Base-by-base conservation (phyloP, 2,888 invertebrate genomes). In the Notodromas monacha region DNA sequence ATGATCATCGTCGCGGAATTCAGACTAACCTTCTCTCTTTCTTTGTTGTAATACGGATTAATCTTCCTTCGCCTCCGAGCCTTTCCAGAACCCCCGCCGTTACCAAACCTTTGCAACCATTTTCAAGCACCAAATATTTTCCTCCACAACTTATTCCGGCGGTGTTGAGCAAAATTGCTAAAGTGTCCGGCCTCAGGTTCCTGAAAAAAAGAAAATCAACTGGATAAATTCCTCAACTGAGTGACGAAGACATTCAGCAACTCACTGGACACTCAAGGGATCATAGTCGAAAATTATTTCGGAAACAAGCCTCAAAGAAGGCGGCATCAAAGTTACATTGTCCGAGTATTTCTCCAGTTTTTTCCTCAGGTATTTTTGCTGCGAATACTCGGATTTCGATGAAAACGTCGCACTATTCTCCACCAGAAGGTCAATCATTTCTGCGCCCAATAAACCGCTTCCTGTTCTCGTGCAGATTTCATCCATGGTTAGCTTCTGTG, bases 261-360 rank as follows among this genome's bases (percentile, higher is more conserved):
- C 42, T 40, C 40, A 51, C 52, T 46, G 44, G 30, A 50, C 49
- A 38, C 46, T 53, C 8, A 40, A 37, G 1, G 72, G 62, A 43
- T 74, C 72, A 43, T 69, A 64, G 31, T 62, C 60, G 44, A 69
- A 74, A 49, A 73, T 73, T 42, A 81, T 68, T 40, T 81, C 73
- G 12, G 68, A 56, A 28, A 92, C 49, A n/a, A 73, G 51, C 28
- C 76, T 56, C 33, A 86, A 57, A 21, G 64, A 72, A 1, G 89
- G 84, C 43, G 59, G 63, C 4, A 68, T 53, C 29, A 89, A 58
- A 38, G 66, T 65, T 11, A 81, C 53, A 43, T 65, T 69, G 42
- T 72, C 72, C 44, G 65, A 70, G 50, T 84, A 89, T 50, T 89
- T 89, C 40, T 68, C 70, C 42, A 76, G 73, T 48, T 96, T 96